These are phyloP conservation scores for Aleiodes testaceus DNA, from an alignment of 2,888 invertebrate species.

Conservation along the genomic window DNA sequence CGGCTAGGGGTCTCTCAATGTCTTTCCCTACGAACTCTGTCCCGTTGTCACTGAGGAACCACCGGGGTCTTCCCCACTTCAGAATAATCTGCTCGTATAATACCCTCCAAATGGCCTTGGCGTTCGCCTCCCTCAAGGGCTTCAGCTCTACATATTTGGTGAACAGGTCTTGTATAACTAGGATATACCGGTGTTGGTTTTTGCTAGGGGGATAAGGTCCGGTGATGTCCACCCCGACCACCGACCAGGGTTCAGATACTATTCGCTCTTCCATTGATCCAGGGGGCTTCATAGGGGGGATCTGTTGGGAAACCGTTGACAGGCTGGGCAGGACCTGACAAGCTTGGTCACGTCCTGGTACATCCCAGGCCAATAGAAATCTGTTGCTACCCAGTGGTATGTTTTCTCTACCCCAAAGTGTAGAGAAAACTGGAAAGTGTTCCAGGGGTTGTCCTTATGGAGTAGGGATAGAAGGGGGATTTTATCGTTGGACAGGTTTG, in stretches of 20 bases:
- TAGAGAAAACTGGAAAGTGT: too few relatives aligned
- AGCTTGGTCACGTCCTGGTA: neutral
- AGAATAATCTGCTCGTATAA: too few relatives aligned
- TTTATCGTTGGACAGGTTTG: neutral
- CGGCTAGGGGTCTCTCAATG: too few relatives aligned
- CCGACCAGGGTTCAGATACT: too few relatives aligned
- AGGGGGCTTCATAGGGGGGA: neutral
- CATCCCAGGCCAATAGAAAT: neutral
- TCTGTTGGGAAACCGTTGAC: neutral
- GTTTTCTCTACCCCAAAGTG: slow-evolving; percentile 7
- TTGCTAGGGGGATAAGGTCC: slow-evolving; percentile 6
- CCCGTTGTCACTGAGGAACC: too few relatives aligned
- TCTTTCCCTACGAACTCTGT: too few relatives aligned
- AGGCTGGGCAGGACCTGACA: neutral
- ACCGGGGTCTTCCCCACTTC: too few relatives aligned
- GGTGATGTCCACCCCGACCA: too few relatives aligned
- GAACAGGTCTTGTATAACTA: too few relatives aligned
- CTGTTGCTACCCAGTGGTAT: neutral
- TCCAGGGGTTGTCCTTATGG: too few relatives aligned
- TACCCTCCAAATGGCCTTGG: slow-evolving; percentile 39
- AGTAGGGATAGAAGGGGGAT: slow-evolving; percentile 15
- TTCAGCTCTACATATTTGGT: too few relatives aligned
- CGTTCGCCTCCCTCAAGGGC: slow-evolving; percentile 46
- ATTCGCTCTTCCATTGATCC: too few relatives aligned
- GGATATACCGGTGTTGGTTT: neutral